Base-by-base conservation (phyloP, 2,888 invertebrate genomes). In the Cryptocephalus moraei region DNA sequence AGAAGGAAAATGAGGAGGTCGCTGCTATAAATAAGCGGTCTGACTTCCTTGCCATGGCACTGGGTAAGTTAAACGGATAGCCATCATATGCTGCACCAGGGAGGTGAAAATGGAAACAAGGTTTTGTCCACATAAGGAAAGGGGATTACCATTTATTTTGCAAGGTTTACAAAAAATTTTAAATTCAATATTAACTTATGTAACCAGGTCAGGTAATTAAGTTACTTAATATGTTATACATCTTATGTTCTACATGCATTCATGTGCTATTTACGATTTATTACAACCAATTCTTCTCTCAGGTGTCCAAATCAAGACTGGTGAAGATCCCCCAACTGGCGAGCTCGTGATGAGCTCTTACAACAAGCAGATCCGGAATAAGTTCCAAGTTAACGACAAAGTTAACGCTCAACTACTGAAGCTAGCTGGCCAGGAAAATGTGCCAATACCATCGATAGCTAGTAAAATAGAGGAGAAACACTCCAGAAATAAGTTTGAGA, bases 11-110 rank as follows among this genome's bases (percentile, higher is more conserved):
- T 47, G 49, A 52, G 44, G 53, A 57, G 34, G 45, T 49, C 48
- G 46, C 53, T 54, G 43, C 54, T 59, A 33, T 55, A 11, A 64
- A 67, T 45, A 64, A 67, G 44, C 64, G 69, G 50, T 71, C 71
- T 1, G 75, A 77, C 40, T 73, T 75, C 44, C 64, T 80, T 52
- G 80, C 80, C 0, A 65, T 74, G 54, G 80, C 80, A 4, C 65
- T 80, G 31, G 55, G 54, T 54, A 49, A 39, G 22, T 22, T 22
- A 22, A 22, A 2, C 22, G 3, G 22, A n/a, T 22, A 22, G 6
- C 22, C 2, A 22, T n/a, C n/a, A n/a, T n/a, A n/a, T n/a, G n/a
- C n/a, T n/a, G n/a, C n/a, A n/a, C n/a, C 22, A 22, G 22, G 2
- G 22, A 22, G 22, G 22, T 22, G 22, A 22, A 22, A 22, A 22